Evolutionary conservation across 92 coral and sea anemone species (phyloP).

Genomic region (Pocillopora grandis): DNA sequence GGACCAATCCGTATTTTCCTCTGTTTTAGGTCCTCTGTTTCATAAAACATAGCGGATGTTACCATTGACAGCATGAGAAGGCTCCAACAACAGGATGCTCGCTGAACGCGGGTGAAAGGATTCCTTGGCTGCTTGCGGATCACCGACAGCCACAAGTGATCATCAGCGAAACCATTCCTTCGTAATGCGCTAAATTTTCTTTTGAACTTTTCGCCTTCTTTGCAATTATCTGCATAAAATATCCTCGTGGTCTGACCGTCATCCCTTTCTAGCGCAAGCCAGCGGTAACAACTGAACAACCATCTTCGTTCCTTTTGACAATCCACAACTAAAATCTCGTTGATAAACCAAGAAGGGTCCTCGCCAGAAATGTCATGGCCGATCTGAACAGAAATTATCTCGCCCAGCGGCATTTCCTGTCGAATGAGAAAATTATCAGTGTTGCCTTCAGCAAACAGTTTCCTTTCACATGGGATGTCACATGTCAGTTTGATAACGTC

Average conservation of each 20-base stretch:
- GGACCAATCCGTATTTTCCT: constrained; percentile 45
- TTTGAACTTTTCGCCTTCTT: constrained; percentile 13
- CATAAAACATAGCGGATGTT: constrained; percentile 55
- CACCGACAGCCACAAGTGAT: constrained; percentile 57
- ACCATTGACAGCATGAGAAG: constrained; percentile 44
- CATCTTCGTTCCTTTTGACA: background rate
- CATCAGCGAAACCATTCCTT: constrained; percentile 35
- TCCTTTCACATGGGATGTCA: background rate
- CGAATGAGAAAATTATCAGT: constrained; percentile 43
- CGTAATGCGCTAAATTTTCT: constrained; percentile 26
- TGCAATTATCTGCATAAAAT: background rate
- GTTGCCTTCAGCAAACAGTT: constrained; percentile 32
- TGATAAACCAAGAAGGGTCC: constrained; percentile 42
- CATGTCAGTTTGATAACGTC: constrained; percentile 29
- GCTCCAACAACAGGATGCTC: constrained; percentile 46
- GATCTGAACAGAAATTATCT: constrained; percentile 30
- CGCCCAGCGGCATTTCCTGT: constrained; percentile 33
- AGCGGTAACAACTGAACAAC: constrained; percentile 36
- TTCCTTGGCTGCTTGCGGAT: constrained; percentile 42
- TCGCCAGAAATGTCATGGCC: constrained; percentile 54
- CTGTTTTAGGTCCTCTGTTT: constrained; percentile 15
- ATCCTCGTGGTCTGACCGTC: constrained; percentile 41
- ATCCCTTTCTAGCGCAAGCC: constrained; percentile 57
- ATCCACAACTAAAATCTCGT: constrained; percentile 29
- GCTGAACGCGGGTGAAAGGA: constrained; percentile 43